A percentile compares a stretch with the other conserved stretches of the same genome.
These are phyloP conservation scores for Edolisoma coerulescens DNA, from an alignment of 2,113 vertebrate genomes.

Conservation along the genomic window DNA sequence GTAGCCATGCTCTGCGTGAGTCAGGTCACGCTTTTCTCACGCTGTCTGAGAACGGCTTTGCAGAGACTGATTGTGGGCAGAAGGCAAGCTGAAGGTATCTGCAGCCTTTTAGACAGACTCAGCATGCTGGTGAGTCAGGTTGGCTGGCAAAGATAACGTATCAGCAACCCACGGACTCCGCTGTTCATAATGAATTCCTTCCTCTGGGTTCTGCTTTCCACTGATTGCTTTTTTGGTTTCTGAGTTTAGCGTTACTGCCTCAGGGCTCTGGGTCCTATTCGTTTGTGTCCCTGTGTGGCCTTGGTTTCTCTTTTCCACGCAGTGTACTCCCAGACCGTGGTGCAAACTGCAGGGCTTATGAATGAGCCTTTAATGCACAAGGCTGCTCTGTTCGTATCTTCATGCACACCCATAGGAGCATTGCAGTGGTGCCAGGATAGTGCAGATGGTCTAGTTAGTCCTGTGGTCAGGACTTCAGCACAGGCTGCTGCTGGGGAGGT, in stretches of 20 bases:
- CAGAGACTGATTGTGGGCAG: not conserved
- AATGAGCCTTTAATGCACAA: not conserved
- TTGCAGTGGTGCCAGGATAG: not conserved
- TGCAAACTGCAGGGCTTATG: not conserved
- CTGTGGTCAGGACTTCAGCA: not conserved
- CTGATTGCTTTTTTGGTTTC: not conserved
- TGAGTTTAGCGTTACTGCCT: not conserved
- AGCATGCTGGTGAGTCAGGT: not conserved
- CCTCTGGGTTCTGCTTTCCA: not conserved
- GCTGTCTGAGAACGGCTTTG: not conserved
- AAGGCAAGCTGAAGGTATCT: not conserved
- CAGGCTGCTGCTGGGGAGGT: not conserved
- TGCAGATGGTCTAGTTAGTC: not conserved
- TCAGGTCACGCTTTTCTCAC: constrained; percentile 54
- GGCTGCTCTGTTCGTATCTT: not conserved
- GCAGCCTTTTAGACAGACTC: not conserved
- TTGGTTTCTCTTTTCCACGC: not conserved
- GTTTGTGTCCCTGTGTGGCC: not conserved
- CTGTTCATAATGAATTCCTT: not conserved
- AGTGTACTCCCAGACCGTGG: not conserved
- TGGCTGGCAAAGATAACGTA: not conserved
- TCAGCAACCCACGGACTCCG: not conserved
- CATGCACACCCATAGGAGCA: not conserved
- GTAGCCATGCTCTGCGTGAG: not conserved
- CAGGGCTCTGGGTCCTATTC: not conserved